Base-by-base conservation (phyloP, 1,140 invertebrate species). In the Melitaea cinxia region DNA sequence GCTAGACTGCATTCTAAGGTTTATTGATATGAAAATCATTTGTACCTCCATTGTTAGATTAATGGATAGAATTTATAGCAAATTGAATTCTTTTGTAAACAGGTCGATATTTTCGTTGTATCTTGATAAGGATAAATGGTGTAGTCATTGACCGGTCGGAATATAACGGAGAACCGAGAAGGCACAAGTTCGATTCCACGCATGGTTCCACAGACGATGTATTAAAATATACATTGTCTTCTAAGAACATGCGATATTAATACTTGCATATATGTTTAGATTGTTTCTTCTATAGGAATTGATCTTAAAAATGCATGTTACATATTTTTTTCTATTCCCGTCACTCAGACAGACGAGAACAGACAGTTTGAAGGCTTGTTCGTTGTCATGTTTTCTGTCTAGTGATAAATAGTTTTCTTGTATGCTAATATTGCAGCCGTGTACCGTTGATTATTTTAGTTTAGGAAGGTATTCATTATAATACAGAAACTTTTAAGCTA, bases 211-310 rank as follows among this genome's bases (percentile, higher is more conserved):
- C 87, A 86, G 87, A 85, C 72, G 49, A 71, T 83, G 79, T 39
- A 61, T 77, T 83, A 72, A 57, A 60, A 74, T 83, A 82, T 77
- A 67, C 74, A 78, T 65, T 50, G 72, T 83, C 87, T 89, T 88
- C 87, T 89, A 89, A 89, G 87, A 88, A 83, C 87, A 89, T 89
- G 87, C 87, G 47, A 89, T 60, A 89, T 42, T 56, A 78, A 77
- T 58, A 82, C 65, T 73, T 75, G 73, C 70, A 52, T 78, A 80
- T 70, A 70, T 58, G 66, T 28, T 24, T 17, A 72, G 78, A 58
- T 65, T 47, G 26, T 68, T 66, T 77, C 75, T 83, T 50, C 19
- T 12, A 76, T 83, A 78, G 78, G 68, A 61, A 37, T 71, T 77
- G 71, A 49, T 58, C 50, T 69, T 5, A 65, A 67, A n/a, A 77